A percentile compares a stretch with the other conserved stretches of the same genome.
These are phyloP conservation scores for Crepidodera aurea DNA, from an alignment of 2,888 invertebrate genomes.

Conservation along the genomic window DNA sequence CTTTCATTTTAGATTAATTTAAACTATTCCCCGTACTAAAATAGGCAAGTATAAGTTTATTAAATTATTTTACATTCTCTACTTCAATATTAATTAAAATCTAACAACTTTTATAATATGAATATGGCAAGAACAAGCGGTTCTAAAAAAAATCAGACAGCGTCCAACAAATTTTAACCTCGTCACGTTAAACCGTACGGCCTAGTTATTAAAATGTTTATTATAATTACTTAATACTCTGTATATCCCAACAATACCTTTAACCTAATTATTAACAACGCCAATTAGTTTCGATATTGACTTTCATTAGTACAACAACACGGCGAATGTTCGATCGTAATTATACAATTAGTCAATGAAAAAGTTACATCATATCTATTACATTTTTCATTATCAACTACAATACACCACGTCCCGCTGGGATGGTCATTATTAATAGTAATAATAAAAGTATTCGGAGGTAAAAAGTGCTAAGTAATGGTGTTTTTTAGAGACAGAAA, in stretches of 20 bases:
- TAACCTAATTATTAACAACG: slow-evolving; percentile 14
- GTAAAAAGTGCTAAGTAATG: slow-evolving; percentile 11
- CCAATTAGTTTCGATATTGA: slow-evolving; percentile 9
- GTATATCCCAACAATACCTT: background rate
- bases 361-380: slow-evolving; percentile 22
- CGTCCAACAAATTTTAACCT: no score
- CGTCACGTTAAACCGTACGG: no score
- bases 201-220: background rate
- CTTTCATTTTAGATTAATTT: no score
- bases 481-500: background rate
- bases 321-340: slow-evolving; percentile 28
- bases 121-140: no score
- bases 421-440: slow-evolving; percentile 12
- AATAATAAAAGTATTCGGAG: slow-evolving; percentile 12
- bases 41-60: no score
- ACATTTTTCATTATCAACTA: slow-evolving; percentile 23
- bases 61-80: no score
- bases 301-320: slow-evolving; percentile 19
- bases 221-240: background rate
- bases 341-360: slow-evolving; percentile 20
- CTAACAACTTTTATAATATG: no score
- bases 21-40: no score
- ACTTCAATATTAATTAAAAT: no score
- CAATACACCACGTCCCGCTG: slow-evolving; percentile 12
- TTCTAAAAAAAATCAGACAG: no score